These are phyloP conservation scores for Rafetus swinhoei DNA, from an alignment of 2,113 vertebrate genomes.

Conservation along the genomic window DNA sequence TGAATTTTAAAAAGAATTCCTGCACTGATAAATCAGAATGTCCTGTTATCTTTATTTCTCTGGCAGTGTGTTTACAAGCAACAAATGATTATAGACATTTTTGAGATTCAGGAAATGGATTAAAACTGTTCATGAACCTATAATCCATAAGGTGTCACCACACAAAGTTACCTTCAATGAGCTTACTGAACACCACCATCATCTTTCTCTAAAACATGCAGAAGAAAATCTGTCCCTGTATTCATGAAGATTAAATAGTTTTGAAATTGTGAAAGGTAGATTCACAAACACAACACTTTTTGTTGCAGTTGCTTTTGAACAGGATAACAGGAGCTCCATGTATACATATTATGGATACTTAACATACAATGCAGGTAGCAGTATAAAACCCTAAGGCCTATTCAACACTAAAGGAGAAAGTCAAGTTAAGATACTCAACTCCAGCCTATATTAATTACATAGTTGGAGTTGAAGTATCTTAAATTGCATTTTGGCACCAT, in stretches of 20 bases:
- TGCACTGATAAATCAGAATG: background rate
- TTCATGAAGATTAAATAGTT: background rate
- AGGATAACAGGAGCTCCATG: background rate
- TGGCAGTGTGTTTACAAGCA: background rate
- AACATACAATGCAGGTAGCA: background rate
- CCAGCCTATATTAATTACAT: too few species aligned
- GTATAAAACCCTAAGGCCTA: background rate
- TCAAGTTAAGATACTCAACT: too few species aligned
- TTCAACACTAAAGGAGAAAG: too few species aligned
- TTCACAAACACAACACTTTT: background rate
- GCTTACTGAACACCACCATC: background rate
- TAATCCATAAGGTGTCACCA: background rate
- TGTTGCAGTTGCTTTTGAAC: background rate
- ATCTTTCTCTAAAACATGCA: background rate
- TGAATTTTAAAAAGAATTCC: background rate
- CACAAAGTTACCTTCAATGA: background rate
- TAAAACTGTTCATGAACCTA: background rate
- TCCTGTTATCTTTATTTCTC: background rate
- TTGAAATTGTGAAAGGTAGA: background rate
- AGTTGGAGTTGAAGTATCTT: too few species aligned
- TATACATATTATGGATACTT: background rate
- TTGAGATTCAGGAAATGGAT: background rate
- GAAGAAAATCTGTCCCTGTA: background rate
- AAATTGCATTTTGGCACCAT: too few species aligned
- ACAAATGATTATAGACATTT: fast-evolving